Base-by-base conservation (phyloP, 2,888 invertebrate species). In the Bibio marci region DNA sequence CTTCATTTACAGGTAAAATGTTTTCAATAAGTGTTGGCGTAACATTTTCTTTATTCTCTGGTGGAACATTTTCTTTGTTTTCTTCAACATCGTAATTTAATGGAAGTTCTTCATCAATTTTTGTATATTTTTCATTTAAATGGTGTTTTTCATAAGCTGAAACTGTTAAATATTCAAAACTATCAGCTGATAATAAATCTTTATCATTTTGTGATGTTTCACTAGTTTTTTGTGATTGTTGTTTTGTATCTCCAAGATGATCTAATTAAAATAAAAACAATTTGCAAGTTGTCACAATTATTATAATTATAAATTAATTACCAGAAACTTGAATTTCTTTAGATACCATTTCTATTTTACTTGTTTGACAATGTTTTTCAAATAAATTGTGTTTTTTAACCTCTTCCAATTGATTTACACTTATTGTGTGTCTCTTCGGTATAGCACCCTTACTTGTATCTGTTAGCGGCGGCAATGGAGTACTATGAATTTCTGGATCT, bases 331-430 rank as follows among this genome's bases (percentile, higher is more conserved):
- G 37, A n/a, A 32, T 30, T n/a, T 37, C 41, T 12, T 25, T 28
- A 3, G 41, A 41, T 18, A 18, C 15, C 6, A 30, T 33, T 30
- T 25, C 37, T 6, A 30, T 34, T 2, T 3, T 37, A 35, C 41
- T 41, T 8, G 41, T 41, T 33, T 41, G 41, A 12, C 33, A 30
- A 30, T 10, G 26, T 30, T 37, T 41, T 30, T 37, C 37, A 10
- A 34, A 13, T n/a, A 17, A 6, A 11, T 28, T 11, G 12, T 26
- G 11, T 31, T 31, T 10, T 38, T 31, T 22, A 13, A 19, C 2
- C 27, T 12, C 8, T 32, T 32, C 32, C 3, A 7, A 15, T 6
- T 30, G 10, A n/a, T 6, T 30, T 6, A 15, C 6, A 11, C 12
- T 11, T 14, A 15, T 17, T 15, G 31, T 14, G 15, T 31, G 13